Base-by-base conservation (phyloP, 2,888 invertebrate genomes). In the Thymelicus lineola region DNA sequence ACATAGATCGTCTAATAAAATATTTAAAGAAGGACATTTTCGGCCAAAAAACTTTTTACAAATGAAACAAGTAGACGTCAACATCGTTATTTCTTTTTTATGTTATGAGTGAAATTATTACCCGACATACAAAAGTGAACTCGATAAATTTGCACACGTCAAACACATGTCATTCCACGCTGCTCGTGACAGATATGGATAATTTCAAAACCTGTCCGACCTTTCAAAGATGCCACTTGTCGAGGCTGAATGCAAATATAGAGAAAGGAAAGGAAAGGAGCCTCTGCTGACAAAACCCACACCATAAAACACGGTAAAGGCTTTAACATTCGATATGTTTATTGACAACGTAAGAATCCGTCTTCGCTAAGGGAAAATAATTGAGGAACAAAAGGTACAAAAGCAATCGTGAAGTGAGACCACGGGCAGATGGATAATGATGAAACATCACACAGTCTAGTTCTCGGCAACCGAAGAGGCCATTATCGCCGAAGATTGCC, bases 381-480 rank as follows among this genome's bases (percentile, higher is more conserved):
- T 71, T 63, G 48, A 68, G 42, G 65, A 66, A 57, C 65, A 70
- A 69, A 64, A 60, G 72, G 73, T 75, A 57, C 71, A 68, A 65
- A 72, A 77, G 42, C 75, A 73, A 70, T 28, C 42, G 67, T 66
- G 75, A 80, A 66, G 50, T 65, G 70, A 75, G 68, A 76, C 77
- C 86, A 85, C 82, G 86, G 86, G 86, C 78, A 75, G 64, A 65
- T 74, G 75, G 72, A 75, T 73, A 73, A 78, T 84, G 83, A 83
- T 81, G 85, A n/a, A n/a, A n/a, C n/a, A n/a, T n/a, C n/a, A 83
- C 82, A 85, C 84, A 87, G 79, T 84, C 85, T 84, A 86, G 80
- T 88, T 85, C 81, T 77, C 82, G 80, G 74, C 76, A 71, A 77
- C 80, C 80, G 80, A 77, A 80, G 76, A 80, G 80, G 79, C 73